Evolutionary conservation across 1,140 invertebrate species (phyloP).

Genomic region (Goniozus legneri): DNA sequence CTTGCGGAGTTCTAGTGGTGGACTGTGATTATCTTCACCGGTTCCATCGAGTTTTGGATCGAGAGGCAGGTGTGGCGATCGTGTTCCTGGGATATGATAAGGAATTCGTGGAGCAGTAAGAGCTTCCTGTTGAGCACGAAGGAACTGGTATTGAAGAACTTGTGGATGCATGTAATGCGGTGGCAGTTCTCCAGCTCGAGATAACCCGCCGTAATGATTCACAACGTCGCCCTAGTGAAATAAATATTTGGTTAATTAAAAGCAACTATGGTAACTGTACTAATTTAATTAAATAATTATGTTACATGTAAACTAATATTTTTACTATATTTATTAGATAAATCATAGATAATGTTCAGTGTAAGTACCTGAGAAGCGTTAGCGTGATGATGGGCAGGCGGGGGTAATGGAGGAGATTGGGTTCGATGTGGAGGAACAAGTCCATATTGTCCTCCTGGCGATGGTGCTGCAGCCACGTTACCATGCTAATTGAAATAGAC

Average conservation of each 20-base stretch:
- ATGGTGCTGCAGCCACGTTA: constrained; percentile 43
- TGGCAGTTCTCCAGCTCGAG: constrained; percentile 38
- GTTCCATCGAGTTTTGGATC: constrained; percentile 58
- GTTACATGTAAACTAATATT: no score
- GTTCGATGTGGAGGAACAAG: constrained; percentile 50
- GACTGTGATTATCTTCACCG: constrained; percentile 65
- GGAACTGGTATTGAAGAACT: constrained; percentile 69
- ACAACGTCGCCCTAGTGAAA: constrained; percentile 62
- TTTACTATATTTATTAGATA: not conserved
- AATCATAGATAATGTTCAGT: not conserved
- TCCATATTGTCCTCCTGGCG: constrained; percentile 47
- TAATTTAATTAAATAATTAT: no score
- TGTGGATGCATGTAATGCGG: constrained; percentile 64
- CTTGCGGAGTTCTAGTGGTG: constrained; percentile 68
- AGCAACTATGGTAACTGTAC: no score
- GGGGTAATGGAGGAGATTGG: constrained; percentile 64
- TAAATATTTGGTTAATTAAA: constrained; percentile 3
- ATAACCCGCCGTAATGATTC: constrained; percentile 43
- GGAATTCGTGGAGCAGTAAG: constrained; percentile 53
- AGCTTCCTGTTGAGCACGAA: constrained; percentile 64
- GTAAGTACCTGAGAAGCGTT: constrained; percentile 70
- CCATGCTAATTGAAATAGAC: constrained; percentile 51
- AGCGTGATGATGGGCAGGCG: constrained; percentile 76
- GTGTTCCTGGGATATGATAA: constrained; percentile 47
- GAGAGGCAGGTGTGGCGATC: constrained; percentile 44